A percentile compares a stretch with the other conserved stretches of the same genome.
Conservation (phyloP, 2,888 invertebrate species). For the Lasioglossum malachurum region DNA sequence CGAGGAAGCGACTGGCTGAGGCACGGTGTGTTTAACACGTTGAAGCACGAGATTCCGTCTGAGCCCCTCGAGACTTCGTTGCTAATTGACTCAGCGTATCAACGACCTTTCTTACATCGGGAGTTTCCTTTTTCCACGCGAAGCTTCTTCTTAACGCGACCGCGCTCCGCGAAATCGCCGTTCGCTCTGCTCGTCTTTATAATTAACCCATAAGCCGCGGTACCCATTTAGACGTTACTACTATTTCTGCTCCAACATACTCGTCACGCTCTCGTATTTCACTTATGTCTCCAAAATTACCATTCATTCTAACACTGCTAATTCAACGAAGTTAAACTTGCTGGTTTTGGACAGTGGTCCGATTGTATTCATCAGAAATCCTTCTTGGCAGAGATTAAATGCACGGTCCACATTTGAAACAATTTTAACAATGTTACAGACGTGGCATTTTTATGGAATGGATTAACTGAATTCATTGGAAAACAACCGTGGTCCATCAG, state of each 20-base stretch:
- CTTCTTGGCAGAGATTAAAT: too few species aligned
- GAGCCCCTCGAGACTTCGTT: conserved; percentile 57
- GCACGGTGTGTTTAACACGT: conserved; percentile 38
- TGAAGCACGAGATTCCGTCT: conserved; percentile 43
- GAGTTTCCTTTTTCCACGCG: conserved; percentile 23
- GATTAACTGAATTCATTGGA: too few species aligned
- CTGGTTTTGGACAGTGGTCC: too few species aligned
- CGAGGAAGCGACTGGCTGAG: not conserved
- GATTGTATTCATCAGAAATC: too few species aligned
- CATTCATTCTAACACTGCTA: not conserved
- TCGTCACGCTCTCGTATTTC: not conserved
- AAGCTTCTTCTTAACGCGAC: not conserved
- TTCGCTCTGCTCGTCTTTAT: not conserved
- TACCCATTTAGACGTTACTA: not conserved
- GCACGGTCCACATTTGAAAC: too few species aligned
- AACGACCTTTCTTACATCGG: conserved; percentile 59
- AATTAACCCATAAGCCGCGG: not conserved
- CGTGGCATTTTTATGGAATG: too few species aligned
- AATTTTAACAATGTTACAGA: too few species aligned
- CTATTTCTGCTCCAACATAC: not conserved
- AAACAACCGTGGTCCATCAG: not conserved
- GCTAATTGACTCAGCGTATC: conserved; percentile 65
- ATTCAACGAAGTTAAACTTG: too few species aligned
- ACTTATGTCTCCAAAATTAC: not conserved
- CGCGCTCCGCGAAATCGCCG: not conserved